These are phyloP conservation scores for Cheilosia urbana DNA, from an alignment of 2,888 invertebrate species.

Conservation along the genomic window DNA sequence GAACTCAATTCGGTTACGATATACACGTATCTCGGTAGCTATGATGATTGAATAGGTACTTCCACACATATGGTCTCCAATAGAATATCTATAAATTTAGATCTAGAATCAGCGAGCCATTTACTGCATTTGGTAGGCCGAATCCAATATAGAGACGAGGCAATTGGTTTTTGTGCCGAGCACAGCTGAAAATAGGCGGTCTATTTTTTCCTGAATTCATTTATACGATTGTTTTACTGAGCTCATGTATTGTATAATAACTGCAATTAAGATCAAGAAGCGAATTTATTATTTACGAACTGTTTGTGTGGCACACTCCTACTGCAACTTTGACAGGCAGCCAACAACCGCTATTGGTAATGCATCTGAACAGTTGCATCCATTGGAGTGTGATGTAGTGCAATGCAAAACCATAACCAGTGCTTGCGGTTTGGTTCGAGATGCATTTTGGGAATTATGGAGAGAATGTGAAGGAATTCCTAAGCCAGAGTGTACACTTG, in stretches of 20 bases:
- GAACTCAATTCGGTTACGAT: constrained; percentile 24
- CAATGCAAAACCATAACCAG: constrained; percentile 15
- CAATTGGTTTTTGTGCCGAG: neutral
- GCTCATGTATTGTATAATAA: no score
- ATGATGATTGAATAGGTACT: constrained; percentile 9
- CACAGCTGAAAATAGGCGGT: neutral
- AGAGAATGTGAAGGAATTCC: constrained; percentile 24
- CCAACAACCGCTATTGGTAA: neutral
- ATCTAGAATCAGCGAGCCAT: constrained; percentile 34
- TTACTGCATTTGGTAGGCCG: constrained; percentile 23
- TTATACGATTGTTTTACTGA: no score
- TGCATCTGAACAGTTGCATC: constrained; percentile 5
- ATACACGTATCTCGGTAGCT: neutral
- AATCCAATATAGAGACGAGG: neutral
- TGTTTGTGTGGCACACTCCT: neutral
- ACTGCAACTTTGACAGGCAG: neutral
- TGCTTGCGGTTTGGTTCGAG: constrained; percentile 30
- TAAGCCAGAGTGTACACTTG: no score
- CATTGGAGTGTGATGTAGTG: constrained; percentile 5
- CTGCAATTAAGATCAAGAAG: no score
- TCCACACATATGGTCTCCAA: constrained; percentile 11
- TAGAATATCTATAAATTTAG: constrained; percentile 46
- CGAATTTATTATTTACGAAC: neutral
- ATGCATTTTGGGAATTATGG: constrained; percentile 39
- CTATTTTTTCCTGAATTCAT: no score